Evolutionary conservation across 2,797 vertebrate species (phyloP).

Genomic region (Lepilemur septentrionalis): DNA sequence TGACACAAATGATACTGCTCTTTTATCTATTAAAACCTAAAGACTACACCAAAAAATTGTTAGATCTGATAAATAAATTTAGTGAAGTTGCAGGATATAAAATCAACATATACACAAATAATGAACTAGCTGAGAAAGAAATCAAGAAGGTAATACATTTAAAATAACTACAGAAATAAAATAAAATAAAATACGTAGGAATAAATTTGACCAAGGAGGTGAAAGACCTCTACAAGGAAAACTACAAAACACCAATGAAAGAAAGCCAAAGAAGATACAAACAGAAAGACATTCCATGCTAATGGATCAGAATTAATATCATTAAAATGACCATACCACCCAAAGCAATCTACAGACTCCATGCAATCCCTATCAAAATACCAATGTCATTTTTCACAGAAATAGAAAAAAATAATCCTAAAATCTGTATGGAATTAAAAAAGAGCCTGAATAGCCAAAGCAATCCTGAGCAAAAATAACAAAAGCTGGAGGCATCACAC

Average conservation of each 20-base stretch:
- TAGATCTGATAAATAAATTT: background rate
- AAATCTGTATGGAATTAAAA: background rate
- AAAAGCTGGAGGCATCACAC: background rate
- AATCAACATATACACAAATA: background rate
- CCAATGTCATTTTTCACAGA: background rate
- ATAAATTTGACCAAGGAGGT: background rate
- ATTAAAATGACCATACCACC: background rate
- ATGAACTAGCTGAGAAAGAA: background rate
- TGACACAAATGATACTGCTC: no score
- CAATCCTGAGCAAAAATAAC: background rate
- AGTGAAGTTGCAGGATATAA: background rate
- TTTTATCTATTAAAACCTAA: background rate
- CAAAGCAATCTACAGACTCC: background rate
- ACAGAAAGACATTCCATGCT: background rate
- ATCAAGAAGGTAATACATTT: background rate
- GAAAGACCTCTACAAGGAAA: background rate
- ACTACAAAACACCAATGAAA: background rate
- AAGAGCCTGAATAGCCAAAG: background rate
- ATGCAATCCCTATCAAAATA: background rate
- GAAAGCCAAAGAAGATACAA: background rate
- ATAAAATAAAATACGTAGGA: background rate
- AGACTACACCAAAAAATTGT: background rate
- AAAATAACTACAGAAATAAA: background rate
- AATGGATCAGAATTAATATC: background rate
- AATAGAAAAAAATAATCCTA: background rate